Conservation (phyloP, 2,888 invertebrate genomes). For the Tricholauxania praeusta region DNA sequence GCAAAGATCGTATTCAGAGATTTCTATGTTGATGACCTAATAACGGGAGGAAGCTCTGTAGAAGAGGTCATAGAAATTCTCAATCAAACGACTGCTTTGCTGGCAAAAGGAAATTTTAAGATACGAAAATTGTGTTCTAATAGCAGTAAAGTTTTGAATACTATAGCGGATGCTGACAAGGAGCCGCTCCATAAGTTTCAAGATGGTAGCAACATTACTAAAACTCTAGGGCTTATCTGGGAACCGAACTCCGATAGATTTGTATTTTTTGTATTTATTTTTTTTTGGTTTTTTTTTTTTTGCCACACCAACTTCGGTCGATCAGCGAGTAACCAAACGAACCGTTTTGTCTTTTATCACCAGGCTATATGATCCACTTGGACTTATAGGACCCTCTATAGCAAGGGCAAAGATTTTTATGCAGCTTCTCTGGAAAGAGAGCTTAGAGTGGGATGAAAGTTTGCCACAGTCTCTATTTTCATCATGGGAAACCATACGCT, state of each 20-base stretch:
- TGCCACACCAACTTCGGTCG: slow-evolving; percentile 17
- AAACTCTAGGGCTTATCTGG: slow-evolving; percentile 41
- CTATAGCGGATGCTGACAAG: slow-evolving; percentile 1
- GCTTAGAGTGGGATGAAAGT: slow-evolving; percentile 42
- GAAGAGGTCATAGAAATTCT: slow-evolving; percentile 32
- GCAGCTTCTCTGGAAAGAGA: slow-evolving; percentile 37
- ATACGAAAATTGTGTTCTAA: slow-evolving; percentile 40
- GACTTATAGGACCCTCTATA: slow-evolving; percentile 43
- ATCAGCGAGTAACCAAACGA: slow-evolving; percentile 31
- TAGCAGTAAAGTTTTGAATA: neutral
- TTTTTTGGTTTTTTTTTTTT: too few species aligned
- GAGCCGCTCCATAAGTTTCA: slow-evolving; percentile 39
- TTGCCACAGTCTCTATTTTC: slow-evolving; percentile 29
- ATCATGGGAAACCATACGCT: slow-evolving; percentile 19
- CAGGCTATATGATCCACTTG: slow-evolving; percentile 38
- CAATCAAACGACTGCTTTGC: slow-evolving; percentile 16
- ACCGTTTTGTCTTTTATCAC: slow-evolving; percentile 38
- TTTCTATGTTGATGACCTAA: slow-evolving; percentile 43
- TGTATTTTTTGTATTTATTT: too few species aligned
- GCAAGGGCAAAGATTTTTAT: slow-evolving; percentile 41
- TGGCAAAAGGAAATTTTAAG: slow-evolving; percentile 28
- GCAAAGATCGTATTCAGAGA: slow-evolving; percentile 33
- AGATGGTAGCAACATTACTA: slow-evolving; percentile 39
- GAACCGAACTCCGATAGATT: slow-evolving; percentile 38
- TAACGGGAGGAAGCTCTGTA: slow-evolving; percentile 33